Base-by-base conservation (phyloP, 2,797 vertebrate genomes). In the Cynopterus sphinx region DNA sequence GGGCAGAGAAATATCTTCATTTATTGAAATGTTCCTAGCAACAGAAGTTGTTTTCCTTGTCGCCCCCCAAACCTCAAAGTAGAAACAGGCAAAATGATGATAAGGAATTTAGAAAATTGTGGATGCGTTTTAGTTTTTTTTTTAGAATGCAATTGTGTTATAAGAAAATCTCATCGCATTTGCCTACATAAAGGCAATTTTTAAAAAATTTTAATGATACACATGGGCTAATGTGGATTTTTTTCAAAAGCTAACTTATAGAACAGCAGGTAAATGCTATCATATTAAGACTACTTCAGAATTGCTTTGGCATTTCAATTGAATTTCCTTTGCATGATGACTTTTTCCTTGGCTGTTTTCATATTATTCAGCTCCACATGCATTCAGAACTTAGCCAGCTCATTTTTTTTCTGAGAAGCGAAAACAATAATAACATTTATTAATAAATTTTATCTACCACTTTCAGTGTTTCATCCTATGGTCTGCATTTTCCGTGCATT, bases 1-100 rank as follows among this genome's bases (percentile, higher is more conserved):
- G 86, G 97, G 97, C 94, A 97, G 97, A 94, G 85, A 88, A 87
- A 49, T 85, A 81, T 75, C 91, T 96, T 94, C 88, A 95, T 94
- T 97, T 96, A 95, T 88, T 97, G 86, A 96, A 95, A 94, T 96
- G 92, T 96, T 96, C 96, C 85, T 95, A 98, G 97, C 92, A 95
- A 97, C 95, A 96, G 90, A 97, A 97, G 83, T 94, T 97, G 97
- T 94, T 97, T 97, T 96, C 81, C 79, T 93, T 86, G 89, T 96
- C 28, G 3, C 71, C 94, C 89, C 95, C 94, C 96, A 96, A 73
- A 92, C 75, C 57, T 94, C 92, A 89, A 93, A 96, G 92, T 95
- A 70, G 96, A 96, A 95, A 88, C 78, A 95, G 75, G 67, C 85
- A 97, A 91, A 93, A 95, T 24, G 61, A 84, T 91, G 86, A 85